Conservation (phyloP, 2,888 invertebrate genomes). For the Apantesis nais region DNA sequence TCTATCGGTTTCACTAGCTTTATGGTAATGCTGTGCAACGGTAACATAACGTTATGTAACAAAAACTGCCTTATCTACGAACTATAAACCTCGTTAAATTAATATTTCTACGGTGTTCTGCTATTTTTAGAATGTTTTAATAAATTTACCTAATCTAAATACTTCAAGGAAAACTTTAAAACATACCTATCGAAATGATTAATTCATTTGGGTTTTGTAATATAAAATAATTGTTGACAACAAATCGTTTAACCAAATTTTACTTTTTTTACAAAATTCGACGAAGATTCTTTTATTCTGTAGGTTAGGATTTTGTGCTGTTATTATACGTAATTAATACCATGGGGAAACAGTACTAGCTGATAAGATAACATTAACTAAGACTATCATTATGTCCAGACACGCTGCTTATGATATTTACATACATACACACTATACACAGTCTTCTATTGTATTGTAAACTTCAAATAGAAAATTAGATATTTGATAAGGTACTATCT, state of each 20-base stretch:
- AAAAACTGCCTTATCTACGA: slow-evolving; percentile 1
- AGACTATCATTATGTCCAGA: slow-evolving; percentile 48
- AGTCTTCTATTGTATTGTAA: slow-evolving; percentile 21
- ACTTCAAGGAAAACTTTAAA: not conserved
- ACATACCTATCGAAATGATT: not conserved
- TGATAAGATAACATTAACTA: slow-evolving; percentile 35
- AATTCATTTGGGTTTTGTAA: not conserved
- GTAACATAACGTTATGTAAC: not conserved
- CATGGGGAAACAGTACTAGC: slow-evolving; percentile 19
- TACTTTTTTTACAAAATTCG: not conserved
- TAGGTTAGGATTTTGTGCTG: not conserved
- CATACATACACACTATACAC: slow-evolving; percentile 54
- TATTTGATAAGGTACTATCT: not conserved
- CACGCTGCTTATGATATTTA: slow-evolving; percentile 45
- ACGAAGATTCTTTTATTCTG: not conserved
- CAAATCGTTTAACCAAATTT: not conserved
- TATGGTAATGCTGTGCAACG: not conserved
- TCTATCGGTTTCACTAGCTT: not conserved
- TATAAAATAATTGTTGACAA: not conserved
- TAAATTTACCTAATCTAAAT: not conserved
- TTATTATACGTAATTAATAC: slow-evolving; percentile 21
- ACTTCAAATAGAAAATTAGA: not conserved
- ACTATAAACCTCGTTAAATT: not conserved
- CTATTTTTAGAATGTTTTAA: not conserved
- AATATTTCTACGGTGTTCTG: not conserved